Evolutionary conservation across 64 coral and sea anemone species (phyloP).

Genomic region (Porites lutea): DNA sequence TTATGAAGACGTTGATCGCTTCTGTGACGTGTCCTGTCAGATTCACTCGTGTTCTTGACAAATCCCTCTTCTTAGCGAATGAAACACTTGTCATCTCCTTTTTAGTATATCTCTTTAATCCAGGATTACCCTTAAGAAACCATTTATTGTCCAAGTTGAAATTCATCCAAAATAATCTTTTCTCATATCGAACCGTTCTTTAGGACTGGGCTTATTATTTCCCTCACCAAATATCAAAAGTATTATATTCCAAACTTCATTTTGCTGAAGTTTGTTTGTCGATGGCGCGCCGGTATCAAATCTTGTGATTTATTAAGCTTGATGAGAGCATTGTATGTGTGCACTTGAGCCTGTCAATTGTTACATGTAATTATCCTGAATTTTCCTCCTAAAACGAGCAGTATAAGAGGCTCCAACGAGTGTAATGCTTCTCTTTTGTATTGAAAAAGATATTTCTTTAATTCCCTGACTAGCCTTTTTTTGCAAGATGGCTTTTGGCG

Average conservation of each 20-base stretch:
- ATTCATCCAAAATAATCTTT: constrained; percentile 32
- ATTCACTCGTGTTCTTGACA: constrained; percentile 67
- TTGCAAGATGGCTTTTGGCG: neutral
- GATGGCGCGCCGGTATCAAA: constrained; percentile 24
- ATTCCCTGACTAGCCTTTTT: neutral
- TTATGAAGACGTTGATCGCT: constrained; percentile 80
- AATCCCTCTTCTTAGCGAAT: constrained; percentile 71
- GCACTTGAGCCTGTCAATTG: constrained; percentile 33
- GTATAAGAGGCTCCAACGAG: neutral
- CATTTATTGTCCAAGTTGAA: constrained; percentile 36
- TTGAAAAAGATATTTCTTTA: neutral
- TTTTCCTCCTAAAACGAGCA: neutral
- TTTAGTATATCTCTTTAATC: constrained; percentile 72
- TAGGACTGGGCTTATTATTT: constrained; percentile 29
- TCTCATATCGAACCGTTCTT: neutral
- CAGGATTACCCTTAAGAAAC: constrained; percentile 55
- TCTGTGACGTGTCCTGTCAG: constrained; percentile 68
- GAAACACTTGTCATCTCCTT: constrained; percentile 60
- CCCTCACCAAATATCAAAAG: constrained; percentile 30
- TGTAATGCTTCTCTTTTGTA: neutral
- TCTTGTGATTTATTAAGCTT: constrained; percentile 22
- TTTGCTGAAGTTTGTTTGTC: constrained; percentile 14
- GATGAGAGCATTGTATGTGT: constrained; percentile 1
- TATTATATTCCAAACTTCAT: neutral
- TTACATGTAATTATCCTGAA: neutral